phyloP scores from a whole-genome alignment of 2,888 invertebrate species.

The Acanthosepion pharaonis region DNA sequence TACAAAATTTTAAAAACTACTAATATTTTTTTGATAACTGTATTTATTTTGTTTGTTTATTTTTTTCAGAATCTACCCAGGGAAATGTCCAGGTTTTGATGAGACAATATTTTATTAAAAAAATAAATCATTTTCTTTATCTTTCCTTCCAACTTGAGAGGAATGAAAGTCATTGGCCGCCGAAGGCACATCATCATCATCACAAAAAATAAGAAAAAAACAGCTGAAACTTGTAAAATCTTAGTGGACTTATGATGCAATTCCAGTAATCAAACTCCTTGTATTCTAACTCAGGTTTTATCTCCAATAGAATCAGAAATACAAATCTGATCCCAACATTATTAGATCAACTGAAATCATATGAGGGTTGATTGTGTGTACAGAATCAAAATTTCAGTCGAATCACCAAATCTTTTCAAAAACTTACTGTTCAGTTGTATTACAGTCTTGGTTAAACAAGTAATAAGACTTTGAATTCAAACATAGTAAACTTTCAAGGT shows the following conservation, averaged over 20 bases:
- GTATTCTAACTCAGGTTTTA: neutral
- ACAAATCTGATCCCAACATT: neutral
- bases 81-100: neutral
- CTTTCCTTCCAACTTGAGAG: neutral
- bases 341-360: neutral
- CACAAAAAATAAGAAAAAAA: neutral
- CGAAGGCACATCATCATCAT: neutral
- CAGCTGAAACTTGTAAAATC: neutral
- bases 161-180: neutral
- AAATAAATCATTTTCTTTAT: neutral
- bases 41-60: neutral
- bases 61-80: neutral
- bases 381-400: neutral
- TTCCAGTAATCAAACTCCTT: neutral
- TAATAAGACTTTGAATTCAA: neutral
- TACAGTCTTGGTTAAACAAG: neutral
- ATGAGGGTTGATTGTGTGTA: neutral
- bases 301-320: neutral
- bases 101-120: neutral
- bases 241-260: neutral
- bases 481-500: no score
- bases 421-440: neutral
- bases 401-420: neutral
- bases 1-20: neutral
- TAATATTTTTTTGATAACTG: neutral